Base-by-base conservation (phyloP, 2,888 invertebrate genomes). In the Oligia fasciuncula region DNA sequence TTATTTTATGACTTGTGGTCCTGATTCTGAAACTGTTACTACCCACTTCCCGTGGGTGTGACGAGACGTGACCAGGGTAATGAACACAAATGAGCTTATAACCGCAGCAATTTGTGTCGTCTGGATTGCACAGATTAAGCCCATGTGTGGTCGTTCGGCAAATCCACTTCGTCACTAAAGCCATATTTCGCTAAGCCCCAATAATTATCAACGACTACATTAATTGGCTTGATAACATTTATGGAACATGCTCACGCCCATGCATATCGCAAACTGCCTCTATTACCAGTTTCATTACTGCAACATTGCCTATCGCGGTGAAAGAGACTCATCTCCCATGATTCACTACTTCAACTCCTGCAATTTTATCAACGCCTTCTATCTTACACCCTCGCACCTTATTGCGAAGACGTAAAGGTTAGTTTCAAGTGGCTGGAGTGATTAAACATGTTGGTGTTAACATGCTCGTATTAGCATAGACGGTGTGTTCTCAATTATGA, bases 401-500 rank as follows among this genome's bases (percentile, higher is more conserved):
- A 79, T 57, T 13, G 3, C 11, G 40, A 75, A 54, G 83, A 57
- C n/a, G 1, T 71, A 76, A 62, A 67, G 83, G 66, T 73, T 67
- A 79, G 9, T 69, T 76, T 79, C 66, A 57, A 57, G 2, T 67
- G 67, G 63, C 71, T 66, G 62, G 17, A 75, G 67, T 79, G 81
- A 80, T 46, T 76, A 81, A 79, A 77, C 84, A 80, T 85, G 80
- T 79, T 87, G 85, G 90, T 91, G 85, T 89, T 84, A 83, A 83
- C 79, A 79, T 81, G 90, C 82, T 86, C 81, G 89, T 91, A 93
- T 94, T 93, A 92, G 91, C 92, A 94, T 93, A 94, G 92, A 76
- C 78, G 46, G 68, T 79, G 91, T 89, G 87, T 88, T 91, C 91
- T 92, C 94, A 94, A 95, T 95, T 94, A 95, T 93, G 93, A 93